These are phyloP conservation scores for Nysson spinosus DNA, from an alignment of 2,888 invertebrate species.

Conservation along the genomic window DNA sequence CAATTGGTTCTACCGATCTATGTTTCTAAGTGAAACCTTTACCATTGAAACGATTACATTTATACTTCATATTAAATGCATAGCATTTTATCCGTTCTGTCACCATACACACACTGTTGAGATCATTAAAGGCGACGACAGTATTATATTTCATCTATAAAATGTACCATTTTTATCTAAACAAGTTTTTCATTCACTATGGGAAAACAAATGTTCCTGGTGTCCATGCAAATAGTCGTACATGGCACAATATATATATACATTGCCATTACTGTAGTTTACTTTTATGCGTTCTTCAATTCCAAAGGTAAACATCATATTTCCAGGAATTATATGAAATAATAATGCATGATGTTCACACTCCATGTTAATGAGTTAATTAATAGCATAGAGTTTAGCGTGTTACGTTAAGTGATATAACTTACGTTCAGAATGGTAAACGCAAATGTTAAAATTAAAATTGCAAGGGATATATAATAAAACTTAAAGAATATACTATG, in stretches of 20 bases:
- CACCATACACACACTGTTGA: conserved; percentile 11
- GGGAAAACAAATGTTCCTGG: conserved; percentile 19
- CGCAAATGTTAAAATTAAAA: conserved; percentile 10
- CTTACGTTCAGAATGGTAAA: conserved; percentile 12
- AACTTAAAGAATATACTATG: too few species aligned
- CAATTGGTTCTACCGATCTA: conserved; percentile 5
- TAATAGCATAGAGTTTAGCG: too few species aligned
- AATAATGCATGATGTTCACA: neutral
- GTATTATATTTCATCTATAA: conserved; percentile 11
- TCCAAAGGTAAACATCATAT: conserved; percentile 16
- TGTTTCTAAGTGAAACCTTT: conserved; percentile 12
- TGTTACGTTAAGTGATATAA: too few species aligned
- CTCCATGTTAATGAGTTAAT: neutral
- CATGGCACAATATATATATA: conserved; percentile 37
- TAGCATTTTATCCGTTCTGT: neutral
- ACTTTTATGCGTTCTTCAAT: conserved; percentile 41
- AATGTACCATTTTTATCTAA: conserved; percentile 21
- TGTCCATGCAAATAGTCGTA: conserved; percentile 17
- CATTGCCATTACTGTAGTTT: conserved; percentile 18
- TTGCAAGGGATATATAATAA: too few species aligned
- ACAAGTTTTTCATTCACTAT: conserved; percentile 2
- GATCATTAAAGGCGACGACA: conserved; percentile 12
- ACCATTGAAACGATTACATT: conserved; percentile 15
- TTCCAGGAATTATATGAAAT: neutral
- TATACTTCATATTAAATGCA: conserved; percentile 7